Percentiles rank a stretch among this genome's conserved stretches.
Conservation (phyloP, 2,797 vertebrate species). For the Buphagus erythrorhynchus region DNA sequence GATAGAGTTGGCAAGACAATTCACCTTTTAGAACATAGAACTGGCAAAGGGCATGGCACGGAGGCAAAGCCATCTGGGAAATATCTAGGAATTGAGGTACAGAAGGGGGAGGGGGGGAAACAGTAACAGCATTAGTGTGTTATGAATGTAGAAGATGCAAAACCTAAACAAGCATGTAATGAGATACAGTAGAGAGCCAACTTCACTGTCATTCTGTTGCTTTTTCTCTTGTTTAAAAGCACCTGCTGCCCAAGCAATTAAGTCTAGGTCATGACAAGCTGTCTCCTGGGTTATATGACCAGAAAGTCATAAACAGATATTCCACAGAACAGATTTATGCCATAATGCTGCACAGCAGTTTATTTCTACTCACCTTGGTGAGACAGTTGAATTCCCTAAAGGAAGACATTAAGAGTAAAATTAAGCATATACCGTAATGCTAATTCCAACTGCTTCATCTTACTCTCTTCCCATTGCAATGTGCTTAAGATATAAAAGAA, state of each 20-base stretch:
- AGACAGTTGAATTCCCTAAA: not conserved
- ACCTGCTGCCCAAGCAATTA: slow-evolving; percentile 1
- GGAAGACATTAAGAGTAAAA: not conserved
- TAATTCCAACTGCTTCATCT: not conserved
- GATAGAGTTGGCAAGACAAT: slow-evolving; percentile 96
- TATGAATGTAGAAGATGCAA: not conserved
- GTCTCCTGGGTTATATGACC: not conserved
- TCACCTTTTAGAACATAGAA: slow-evolving; percentile 92
- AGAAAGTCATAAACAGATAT: not conserved
- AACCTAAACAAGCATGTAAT: not conserved
- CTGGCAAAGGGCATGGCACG: slow-evolving; percentile 94
- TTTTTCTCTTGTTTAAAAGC: not conserved
- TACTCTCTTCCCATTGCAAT: not conserved
- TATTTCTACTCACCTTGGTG: not conserved
- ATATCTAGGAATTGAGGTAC: slow-evolving; percentile 80
- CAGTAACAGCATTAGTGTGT: not conserved
- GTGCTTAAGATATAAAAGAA: not conserved
- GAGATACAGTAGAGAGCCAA: not conserved
- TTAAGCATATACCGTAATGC: not conserved
- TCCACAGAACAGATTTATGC: not conserved
- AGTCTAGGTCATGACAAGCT: not conserved
- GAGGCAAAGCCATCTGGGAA: slow-evolving; percentile 92
- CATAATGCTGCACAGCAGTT: slow-evolving; percentile 28
- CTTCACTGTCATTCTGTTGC: not conserved
- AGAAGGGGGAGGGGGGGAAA: not conserved